Conservation (phyloP, 92 coral and sea anemone genomes). For the Epizoanthus fatuus region DNA sequence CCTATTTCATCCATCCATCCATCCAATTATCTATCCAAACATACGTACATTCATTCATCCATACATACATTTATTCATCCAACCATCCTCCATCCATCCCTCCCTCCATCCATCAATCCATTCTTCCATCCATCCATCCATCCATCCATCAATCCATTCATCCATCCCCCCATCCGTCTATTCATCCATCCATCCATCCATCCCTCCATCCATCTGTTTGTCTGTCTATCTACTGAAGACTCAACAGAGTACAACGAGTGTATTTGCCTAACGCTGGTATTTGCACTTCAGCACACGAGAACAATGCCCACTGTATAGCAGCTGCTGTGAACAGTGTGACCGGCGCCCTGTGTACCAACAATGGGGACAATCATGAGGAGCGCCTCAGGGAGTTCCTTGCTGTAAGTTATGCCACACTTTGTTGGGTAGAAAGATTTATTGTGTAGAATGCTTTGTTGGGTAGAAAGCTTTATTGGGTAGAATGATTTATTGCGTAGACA, state of each 20-base stretch:
- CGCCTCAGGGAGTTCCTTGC: constrained; percentile 91
- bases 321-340: constrained; percentile 77
- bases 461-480: no score
- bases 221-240: no score
- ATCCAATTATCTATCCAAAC: not conserved
- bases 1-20: no score
- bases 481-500: no score
- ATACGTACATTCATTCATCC: not conserved
- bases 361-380: constrained; percentile 90
- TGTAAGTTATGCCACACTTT: constrained; percentile 52
- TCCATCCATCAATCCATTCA: constrained; percentile 2
- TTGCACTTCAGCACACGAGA: constrained; percentile 77
- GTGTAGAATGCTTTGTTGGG: no score
- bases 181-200: no score
- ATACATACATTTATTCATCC: not conserved
- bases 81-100: not conserved
- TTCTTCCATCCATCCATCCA: not conserved
- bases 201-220: no score
- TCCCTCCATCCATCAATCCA: not conserved
- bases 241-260: no score
- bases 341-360: constrained; percentile 88
- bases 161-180: no score
- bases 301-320: constrained; percentile 93
- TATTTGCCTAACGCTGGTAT: no score
- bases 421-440: no score